Conservation (phyloP, 2,113 vertebrate genomes). For the Lethenteron reissneri region DNA sequence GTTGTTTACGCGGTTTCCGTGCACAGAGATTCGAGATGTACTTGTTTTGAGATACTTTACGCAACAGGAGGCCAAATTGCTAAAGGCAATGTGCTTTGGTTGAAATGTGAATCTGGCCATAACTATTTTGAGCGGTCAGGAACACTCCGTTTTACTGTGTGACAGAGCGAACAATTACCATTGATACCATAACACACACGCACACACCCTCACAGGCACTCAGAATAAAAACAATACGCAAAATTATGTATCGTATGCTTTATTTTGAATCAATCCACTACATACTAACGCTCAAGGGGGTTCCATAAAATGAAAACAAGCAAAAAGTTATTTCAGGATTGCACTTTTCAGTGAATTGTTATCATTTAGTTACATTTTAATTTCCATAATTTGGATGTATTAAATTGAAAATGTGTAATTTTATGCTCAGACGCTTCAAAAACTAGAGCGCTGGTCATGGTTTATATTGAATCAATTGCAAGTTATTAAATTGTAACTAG, state of each 20-base stretch:
- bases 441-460: background rate
- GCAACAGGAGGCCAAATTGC: too few species aligned
- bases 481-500: background rate
- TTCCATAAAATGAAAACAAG: background rate
- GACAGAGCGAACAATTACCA: too few species aligned
- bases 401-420: background rate
- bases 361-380: background rate
- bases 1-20: too few species aligned
- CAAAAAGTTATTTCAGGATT: too few species aligned
- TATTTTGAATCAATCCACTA: constrained; percentile 1
- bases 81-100: too few species aligned
- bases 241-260: background rate
- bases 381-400: background rate
- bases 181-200: too few species aligned
- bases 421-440: background rate
- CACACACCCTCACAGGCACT: too few species aligned
- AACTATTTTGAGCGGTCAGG: too few species aligned
- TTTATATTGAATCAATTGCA: background rate
- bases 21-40: too few species aligned
- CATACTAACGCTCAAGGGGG: constrained; percentile 4
- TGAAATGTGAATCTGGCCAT: too few species aligned
- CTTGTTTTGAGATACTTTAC: too few species aligned
- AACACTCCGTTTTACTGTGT: too few species aligned
- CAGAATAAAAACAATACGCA: background rate
- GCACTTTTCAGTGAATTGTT: background rate